Percentiles rank a stretch among this genome's conserved stretches.
Conservation (phyloP, 2,888 invertebrate species). For the Hydropsyche betteni region DNA sequence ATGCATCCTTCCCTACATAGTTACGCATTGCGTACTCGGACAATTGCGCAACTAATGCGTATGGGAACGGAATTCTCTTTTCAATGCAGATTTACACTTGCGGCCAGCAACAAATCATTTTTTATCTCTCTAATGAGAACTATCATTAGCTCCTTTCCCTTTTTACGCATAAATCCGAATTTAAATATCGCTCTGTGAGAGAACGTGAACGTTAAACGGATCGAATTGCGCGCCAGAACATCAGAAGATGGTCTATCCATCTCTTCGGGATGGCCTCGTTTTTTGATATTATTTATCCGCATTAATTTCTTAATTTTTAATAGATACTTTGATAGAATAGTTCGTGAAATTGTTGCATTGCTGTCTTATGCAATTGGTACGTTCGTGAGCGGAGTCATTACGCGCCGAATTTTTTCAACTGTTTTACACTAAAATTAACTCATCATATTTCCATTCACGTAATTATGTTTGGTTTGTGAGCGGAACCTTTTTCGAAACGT, state of each 20-base stretch:
- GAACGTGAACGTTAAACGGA: not conserved
- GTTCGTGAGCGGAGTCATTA: too few relatives aligned
- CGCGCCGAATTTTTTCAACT: too few relatives aligned
- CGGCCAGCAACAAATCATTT: slow-evolving; percentile 1
- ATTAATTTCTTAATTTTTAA: too few relatives aligned
- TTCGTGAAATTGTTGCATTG: too few relatives aligned
- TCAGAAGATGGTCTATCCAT: too few relatives aligned
- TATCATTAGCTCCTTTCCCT: slow-evolving; percentile 23
- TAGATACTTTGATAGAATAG: too few relatives aligned
- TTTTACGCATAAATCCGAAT: slow-evolving; percentile 18
- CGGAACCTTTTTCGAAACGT: not conserved
- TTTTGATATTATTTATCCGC: too few relatives aligned
- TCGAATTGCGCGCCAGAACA: too few relatives aligned
- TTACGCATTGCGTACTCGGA: slow-evolving; percentile 21
- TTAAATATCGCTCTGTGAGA: not conserved
- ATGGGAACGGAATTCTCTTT: not conserved
- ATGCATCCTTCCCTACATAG: not conserved
- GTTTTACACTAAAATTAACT: not conserved
- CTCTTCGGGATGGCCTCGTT: too few relatives aligned
- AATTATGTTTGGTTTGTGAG: slow-evolving; percentile 15
- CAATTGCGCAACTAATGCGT: slow-evolving; percentile 16
- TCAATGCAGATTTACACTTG: slow-evolving; percentile 1
- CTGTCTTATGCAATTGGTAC: too few relatives aligned
- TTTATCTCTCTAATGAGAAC: slow-evolving; percentile 21
- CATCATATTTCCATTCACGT: slow-evolving; percentile 2